Base-by-base conservation (phyloP, 2,113 vertebrate species). In the Brachyhypopomus gauderio region DNA sequence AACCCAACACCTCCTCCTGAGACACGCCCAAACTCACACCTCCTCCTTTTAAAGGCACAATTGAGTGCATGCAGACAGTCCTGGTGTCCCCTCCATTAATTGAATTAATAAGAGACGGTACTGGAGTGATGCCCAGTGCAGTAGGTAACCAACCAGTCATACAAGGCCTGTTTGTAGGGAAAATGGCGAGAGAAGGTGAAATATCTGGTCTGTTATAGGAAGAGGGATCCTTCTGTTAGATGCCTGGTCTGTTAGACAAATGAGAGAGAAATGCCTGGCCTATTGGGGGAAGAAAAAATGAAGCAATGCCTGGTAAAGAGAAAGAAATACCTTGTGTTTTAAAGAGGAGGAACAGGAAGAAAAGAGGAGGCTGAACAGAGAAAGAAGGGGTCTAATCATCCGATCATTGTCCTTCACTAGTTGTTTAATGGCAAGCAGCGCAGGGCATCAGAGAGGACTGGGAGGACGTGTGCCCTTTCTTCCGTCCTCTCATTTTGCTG, bases 41-140 rank as follows among this genome's bases (percentile, higher is more conserved):
- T 52, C 45, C 45, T 52, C 11, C 45, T 52, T 89, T 80, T 71
- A 55, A 71, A 81, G 81, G 64, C 87, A 79, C 71, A 22, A 77
- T 30, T 59, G 80, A 71, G 75, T 69, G 34, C 5, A 41, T 70
- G 27, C 55, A 71, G 70, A 62, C n/a, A 14, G 76, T 20, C 60
- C 67, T 55, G 60, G 72, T 70, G 27, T 69, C 60, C 36, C 36
- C 63, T 60, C 25, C 59, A 23, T 81, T 41, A 69, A 52, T 56
- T 72, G 70, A 73, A 77, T 70, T 72, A 84, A 83, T 81, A 78
- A 9, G 71, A 67, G 22, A 30, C 16, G 48, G 71, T 60, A 76
- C 71, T 11, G 48, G 19, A 72, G 23, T 56, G n/a, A 67, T 69
- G 25, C n/a, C 20, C 38, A 63, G 63, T 38, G 9, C 48, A 79